Conservation (phyloP, 2,888 invertebrate genomes). For the Pemphredon lugubris region DNA sequence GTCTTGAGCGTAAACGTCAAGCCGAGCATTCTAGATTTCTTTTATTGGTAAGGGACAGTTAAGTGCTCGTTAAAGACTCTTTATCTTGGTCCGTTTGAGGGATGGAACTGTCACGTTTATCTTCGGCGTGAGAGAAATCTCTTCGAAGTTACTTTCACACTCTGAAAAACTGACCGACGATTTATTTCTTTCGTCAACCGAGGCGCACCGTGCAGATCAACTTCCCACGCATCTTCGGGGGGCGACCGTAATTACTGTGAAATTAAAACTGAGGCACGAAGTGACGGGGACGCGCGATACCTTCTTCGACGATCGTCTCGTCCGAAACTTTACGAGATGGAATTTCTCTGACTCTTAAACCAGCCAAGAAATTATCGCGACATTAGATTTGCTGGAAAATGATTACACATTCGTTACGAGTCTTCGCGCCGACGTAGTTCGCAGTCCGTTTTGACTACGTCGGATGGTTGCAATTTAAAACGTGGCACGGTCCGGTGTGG, state of each 20-base stretch:
- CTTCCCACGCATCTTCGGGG: neutral
- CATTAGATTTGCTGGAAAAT: slow-evolving; percentile 15
- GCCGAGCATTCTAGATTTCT: no score
- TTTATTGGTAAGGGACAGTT: slow-evolving; percentile 60
- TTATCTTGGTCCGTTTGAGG: slow-evolving; percentile 60
- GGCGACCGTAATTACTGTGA: no score
- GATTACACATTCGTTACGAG: slow-evolving; percentile 16
- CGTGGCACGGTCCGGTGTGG: slow-evolving; percentile 22
- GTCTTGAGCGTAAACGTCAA: no score
- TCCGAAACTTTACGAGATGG: neutral
- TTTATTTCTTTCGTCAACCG: slow-evolving; percentile 25
- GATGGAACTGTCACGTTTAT: slow-evolving; percentile 60
- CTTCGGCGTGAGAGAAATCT: slow-evolving; percentile 54
- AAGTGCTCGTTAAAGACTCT: slow-evolving; percentile 70
- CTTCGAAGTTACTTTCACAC: slow-evolving; percentile 44
- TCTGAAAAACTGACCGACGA: slow-evolving; percentile 21
- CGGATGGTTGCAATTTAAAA: slow-evolving; percentile 38
- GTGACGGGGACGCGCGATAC: no score
- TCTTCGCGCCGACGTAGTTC: slow-evolving; percentile 11
- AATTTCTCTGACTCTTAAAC: neutral
- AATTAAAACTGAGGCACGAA: no score
- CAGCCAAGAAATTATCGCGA: no score
- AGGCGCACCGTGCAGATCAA: neutral
- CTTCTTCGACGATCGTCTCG: no score
- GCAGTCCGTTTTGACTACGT: slow-evolving; percentile 2